phyloP scores from a whole-genome alignment of 2,888 invertebrate genomes.

The Mimumesa dahlbomi region DNA sequence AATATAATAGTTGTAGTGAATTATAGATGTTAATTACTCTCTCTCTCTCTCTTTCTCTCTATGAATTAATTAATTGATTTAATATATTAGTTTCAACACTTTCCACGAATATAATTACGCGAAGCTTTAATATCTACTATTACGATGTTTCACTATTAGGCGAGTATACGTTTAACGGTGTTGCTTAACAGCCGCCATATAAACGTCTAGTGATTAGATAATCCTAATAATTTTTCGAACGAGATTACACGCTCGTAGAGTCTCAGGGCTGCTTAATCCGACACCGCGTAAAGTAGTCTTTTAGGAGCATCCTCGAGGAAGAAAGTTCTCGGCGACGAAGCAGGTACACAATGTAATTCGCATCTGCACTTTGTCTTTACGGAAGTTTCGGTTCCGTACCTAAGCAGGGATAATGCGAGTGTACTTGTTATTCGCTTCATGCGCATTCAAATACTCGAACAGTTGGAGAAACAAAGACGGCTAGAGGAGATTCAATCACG shows the following conservation, averaged over 20 bases:
- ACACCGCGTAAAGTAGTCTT: constrained; percentile 35
- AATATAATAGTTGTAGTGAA: too few relatives aligned
- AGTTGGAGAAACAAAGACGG: constrained; percentile 2
- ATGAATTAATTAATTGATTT: too few relatives aligned
- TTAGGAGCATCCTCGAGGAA: constrained; percentile 44
- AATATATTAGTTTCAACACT: too few relatives aligned
- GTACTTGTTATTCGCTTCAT: constrained; percentile 40
- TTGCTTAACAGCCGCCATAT: too few relatives aligned
- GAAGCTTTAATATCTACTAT: too few relatives aligned
- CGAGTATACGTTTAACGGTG: too few relatives aligned
- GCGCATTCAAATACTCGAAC: constrained; percentile 2
- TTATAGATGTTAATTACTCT: too few relatives aligned
- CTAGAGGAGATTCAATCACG: constrained; percentile 26
- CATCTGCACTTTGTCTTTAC: constrained; percentile 46
- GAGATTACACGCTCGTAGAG: constrained; percentile 36
- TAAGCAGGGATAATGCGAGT: constrained; percentile 35
- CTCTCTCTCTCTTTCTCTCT: too few relatives aligned
- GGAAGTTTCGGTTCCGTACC: constrained; percentile 34
- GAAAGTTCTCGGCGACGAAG: constrained; percentile 49
- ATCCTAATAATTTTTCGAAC: constrained; percentile 47
- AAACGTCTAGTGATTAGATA: constrained; percentile 6
- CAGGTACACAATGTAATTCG: constrained; percentile 45
- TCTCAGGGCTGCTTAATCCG: constrained; percentile 44
- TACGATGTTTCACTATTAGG: too few relatives aligned
- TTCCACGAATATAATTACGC: too few relatives aligned